Evolutionary conservation across 2,888 invertebrate genomes (phyloP).

Genomic region (Rhagonycha lutea): DNA sequence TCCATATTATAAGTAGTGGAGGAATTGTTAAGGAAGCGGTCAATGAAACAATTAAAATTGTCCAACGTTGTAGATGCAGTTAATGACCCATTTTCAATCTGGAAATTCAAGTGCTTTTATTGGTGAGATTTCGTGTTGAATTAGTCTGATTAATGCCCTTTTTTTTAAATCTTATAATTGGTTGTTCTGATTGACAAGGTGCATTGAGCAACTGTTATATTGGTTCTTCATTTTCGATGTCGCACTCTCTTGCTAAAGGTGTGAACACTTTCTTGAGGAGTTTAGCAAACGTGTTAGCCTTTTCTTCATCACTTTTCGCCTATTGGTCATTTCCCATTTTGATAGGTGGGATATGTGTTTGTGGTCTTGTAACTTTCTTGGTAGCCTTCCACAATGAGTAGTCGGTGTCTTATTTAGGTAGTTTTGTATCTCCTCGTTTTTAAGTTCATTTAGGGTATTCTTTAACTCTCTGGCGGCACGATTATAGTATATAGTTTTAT

Average conservation of each 20-base stretch:
- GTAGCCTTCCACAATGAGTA: background rate
- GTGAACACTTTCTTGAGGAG: background rate
- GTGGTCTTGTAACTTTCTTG: background rate
- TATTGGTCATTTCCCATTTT: background rate
- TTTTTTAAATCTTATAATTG: too few species aligned
- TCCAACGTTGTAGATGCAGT: too few species aligned
- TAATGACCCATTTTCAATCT: too few species aligned
- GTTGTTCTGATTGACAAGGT: too few species aligned
- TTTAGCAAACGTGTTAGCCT: background rate
- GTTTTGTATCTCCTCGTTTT: background rate
- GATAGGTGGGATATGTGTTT: conserved; percentile 1
- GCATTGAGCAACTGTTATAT: too few species aligned
- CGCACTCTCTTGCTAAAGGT: background rate
- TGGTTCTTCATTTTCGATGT: too few species aligned
- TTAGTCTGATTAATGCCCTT: too few species aligned
- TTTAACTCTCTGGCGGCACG: background rate
- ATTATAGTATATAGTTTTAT: background rate
- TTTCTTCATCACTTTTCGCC: background rate
- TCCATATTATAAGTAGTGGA: too few species aligned
- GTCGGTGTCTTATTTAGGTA: background rate
- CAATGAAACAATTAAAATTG: too few species aligned
- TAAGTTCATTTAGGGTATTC: background rate
- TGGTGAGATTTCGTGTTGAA: too few species aligned
- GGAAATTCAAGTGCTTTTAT: too few species aligned
- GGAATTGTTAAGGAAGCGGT: too few species aligned